Conservation (phyloP, 1,140 invertebrate species). For the Drosophila takahashii region DNA sequence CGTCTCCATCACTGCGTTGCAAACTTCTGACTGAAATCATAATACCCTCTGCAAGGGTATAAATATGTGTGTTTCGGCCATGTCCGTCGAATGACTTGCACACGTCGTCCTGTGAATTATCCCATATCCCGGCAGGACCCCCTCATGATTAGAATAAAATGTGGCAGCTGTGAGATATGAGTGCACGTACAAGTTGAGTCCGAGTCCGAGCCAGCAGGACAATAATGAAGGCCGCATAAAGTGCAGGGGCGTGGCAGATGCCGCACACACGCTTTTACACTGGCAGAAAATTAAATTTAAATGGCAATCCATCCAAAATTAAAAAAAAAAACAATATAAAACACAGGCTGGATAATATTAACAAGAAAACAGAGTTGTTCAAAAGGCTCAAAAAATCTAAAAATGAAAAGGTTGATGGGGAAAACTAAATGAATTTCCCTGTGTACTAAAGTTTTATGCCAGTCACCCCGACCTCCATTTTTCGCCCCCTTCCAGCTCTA, state of each 20-base stretch:
- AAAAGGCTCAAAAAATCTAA: too few relatives aligned
- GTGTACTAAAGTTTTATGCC: constrained; percentile 23
- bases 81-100: constrained; percentile 18
- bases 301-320: too few relatives aligned
- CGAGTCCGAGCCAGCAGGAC: constrained; percentile 17
- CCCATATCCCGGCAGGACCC: not conserved
- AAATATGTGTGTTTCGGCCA: constrained; percentile 6
- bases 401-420: not conserved
- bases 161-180: constrained; percentile 72
- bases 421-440: not conserved
- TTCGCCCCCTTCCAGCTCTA: constrained; percentile 3
- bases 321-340: too few relatives aligned
- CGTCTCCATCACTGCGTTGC: too few relatives aligned
- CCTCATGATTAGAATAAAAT: constrained; percentile 54
- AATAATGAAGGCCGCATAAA: constrained; percentile 50
- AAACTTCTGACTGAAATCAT: too few relatives aligned
- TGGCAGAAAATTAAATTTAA: not conserved
- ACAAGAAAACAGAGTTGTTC: not conserved
- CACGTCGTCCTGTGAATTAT: constrained; percentile 23
- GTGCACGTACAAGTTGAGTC: constrained; percentile 50
- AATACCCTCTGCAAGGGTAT: too few relatives aligned
- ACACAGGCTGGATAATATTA: not conserved
- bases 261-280: constrained; percentile 9
- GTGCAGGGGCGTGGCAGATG: constrained; percentile 25
- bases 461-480: constrained; percentile 26